Base-by-base conservation (phyloP, 2,797 vertebrate genomes). In the Propithecus deckenii region DNA sequence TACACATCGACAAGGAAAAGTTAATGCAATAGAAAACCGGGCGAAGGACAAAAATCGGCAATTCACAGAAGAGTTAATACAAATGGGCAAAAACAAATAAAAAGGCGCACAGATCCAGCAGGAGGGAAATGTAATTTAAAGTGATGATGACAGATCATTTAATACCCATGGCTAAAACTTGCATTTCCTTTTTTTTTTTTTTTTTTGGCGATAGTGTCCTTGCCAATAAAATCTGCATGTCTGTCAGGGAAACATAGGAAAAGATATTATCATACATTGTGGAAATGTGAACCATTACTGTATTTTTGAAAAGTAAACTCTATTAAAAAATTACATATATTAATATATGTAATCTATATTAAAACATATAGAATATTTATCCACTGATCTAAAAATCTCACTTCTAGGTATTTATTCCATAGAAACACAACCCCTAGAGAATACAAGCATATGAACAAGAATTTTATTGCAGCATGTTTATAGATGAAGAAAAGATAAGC, bases 401-500 rank as follows among this genome's bases (percentile, higher is more conserved):
- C 18, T 38, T 91, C 4, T 79, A 75, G 67, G 9, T 48, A 30
- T 74, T 80, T 57, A 91, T 55, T 20, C 32, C 52, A 67, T 13
- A 69, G 43, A 80, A 57, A 59, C 52, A 55, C 89, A 67, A 75
- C 18, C 32, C 35, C 35, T 14, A 75, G 71, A 67, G 35, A 84
- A 67, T 15, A 28, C 0, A 23, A 38, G 38, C 23, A 74, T 8
- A 15, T 43, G 48, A 72, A 91, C 1, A 20, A 86, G 41, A 8
- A 23, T 52, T 55, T 28, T 67, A 91, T 57, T 48, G 28, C 35
- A 61, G 69, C 38, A 84, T 46, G 30, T 48, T 92, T 71, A 85
- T 23, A 86, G 48, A 43, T 89, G 28, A 85, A 86, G 41, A 96
- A 97, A 95, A 87, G 32, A 30, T 17, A 50, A 87, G 32, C 38